phyloP scores from a whole-genome alignment of 1,140 invertebrate species.

The Danaus melanippus region DNA sequence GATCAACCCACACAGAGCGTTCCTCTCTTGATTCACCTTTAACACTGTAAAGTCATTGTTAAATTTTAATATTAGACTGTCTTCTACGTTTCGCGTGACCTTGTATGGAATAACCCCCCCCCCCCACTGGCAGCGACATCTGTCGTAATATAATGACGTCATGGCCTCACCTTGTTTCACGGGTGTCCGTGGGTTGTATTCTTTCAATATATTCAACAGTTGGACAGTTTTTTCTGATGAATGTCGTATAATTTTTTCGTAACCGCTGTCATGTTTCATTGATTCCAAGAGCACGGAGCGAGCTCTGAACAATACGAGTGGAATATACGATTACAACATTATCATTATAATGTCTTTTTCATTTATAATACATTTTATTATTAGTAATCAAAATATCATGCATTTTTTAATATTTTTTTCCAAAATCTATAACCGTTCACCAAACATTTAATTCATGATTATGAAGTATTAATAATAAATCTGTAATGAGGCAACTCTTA shows the following conservation, averaged over 20 bases:
- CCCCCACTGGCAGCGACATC: too few species aligned
- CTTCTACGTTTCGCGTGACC: neutral
- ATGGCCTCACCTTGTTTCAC: too few species aligned
- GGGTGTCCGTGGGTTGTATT: conserved; percentile 45
- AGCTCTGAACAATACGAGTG: conserved; percentile 35
- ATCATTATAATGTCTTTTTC: too few species aligned
- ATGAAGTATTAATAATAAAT: too few species aligned
- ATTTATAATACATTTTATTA: too few species aligned
- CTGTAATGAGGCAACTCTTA: too few species aligned
- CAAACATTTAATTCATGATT: too few species aligned
- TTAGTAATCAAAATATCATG: too few species aligned
- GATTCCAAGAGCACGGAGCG: conserved; percentile 35
- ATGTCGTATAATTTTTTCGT: conserved; percentile 62
- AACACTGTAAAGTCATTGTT: conserved; percentile 5
- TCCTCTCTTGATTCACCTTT: conserved; percentile 37
- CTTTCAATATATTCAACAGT: conserved; percentile 73
- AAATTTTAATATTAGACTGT: conserved; percentile 6
- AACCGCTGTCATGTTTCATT: conserved; percentile 45
- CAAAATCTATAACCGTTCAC: too few species aligned
- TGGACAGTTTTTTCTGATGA: conserved; percentile 74
- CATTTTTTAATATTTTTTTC: too few species aligned
- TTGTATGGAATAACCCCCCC: neutral
- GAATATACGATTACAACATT: too few species aligned
- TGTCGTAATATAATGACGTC: too few species aligned
- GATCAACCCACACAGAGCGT: conserved; percentile 82